phyloP scores from a whole-genome alignment of 2,888 invertebrate species.

The Tortrix viridana region DNA sequence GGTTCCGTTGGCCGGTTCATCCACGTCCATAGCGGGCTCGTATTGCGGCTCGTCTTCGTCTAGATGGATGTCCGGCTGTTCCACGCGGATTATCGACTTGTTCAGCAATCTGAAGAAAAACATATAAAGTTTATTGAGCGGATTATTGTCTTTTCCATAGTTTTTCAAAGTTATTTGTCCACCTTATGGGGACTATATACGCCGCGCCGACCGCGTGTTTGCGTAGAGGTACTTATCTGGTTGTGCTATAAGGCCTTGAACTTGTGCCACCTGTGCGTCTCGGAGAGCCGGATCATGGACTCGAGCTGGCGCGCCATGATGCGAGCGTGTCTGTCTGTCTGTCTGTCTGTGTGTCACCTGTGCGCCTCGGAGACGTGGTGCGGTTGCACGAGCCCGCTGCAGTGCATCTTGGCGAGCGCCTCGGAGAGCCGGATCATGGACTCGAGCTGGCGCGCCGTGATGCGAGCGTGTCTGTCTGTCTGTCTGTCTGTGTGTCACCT shows the following conservation, averaged over 20 bases:
- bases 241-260: no score
- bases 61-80: conserved; percentile 98
- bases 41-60: conserved; percentile 89
- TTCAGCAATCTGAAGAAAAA: conserved; percentile 89
- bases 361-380: conserved; percentile 93
- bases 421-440: conserved; percentile 97
- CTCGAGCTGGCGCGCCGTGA: conserved; percentile 94
- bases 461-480: neutral
- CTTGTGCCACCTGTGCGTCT: conserved; percentile 99
- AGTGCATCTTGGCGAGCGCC: conserved; percentile 98
- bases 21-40: conserved; percentile 83
- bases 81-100: conserved; percentile 98
- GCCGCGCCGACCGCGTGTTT: no score
- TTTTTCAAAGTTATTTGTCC: no score
- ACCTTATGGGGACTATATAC: no score
- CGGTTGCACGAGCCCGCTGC: conserved; percentile 93
- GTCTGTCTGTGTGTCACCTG: conserved; percentile 38
- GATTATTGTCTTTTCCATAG: no score
- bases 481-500: conserved; percentile 86
- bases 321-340: conserved; percentile 87
- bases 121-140: conserved; percentile 10
- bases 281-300: conserved; percentile 95
- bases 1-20: conserved; percentile 68
- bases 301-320: conserved; percentile 96
- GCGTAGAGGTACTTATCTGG: no score